Evolutionary conservation across 2,113 vertebrate genomes (phyloP).

Genomic region (Arothron firmamentum): DNA sequence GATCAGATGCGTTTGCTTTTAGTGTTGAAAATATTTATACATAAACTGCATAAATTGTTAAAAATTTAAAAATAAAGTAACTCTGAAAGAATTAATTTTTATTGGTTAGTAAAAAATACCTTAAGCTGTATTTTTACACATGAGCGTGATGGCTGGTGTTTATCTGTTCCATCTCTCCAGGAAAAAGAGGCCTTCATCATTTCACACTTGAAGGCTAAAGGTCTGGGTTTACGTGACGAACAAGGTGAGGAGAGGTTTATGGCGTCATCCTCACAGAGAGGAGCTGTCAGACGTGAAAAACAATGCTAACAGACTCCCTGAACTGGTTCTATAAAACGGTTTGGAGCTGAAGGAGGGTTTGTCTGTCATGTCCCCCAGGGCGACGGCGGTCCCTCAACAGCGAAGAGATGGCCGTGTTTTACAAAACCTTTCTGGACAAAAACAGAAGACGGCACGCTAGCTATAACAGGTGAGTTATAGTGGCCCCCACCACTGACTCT

Average conservation of each 20-base stretch:
- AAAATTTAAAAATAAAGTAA: too few species aligned
- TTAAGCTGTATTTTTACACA: too few species aligned
- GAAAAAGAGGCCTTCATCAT: conserved; percentile 87
- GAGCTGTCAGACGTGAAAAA: too few species aligned
- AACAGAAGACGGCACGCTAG: conserved; percentile 82
- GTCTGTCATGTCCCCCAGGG: conserved; percentile 68
- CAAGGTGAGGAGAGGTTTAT: conserved; percentile 74
- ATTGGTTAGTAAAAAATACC: too few species aligned
- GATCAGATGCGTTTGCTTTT: background rate
- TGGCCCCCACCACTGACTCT: too few species aligned
- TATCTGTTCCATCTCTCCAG: conserved; percentile 57
- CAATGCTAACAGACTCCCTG: too few species aligned
- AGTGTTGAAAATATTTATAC: background rate
- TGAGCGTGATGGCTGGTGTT: too few species aligned
- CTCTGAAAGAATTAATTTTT: too few species aligned
- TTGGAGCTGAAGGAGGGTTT: too few species aligned
- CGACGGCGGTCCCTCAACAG: conserved; percentile 75
- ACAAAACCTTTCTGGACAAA: conserved; percentile 87
- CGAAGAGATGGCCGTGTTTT: conserved; percentile 94
- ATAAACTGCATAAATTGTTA: background rate
- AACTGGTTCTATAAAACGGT: too few species aligned
- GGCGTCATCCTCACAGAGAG: too few species aligned
- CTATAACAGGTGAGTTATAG: conserved; percentile 91
- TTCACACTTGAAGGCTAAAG: conserved; percentile 78
- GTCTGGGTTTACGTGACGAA: conserved; percentile 74